Evolutionary conservation across 1,140 invertebrate genomes (phyloP).

Genomic region (Ceratitis capitata): DNA sequence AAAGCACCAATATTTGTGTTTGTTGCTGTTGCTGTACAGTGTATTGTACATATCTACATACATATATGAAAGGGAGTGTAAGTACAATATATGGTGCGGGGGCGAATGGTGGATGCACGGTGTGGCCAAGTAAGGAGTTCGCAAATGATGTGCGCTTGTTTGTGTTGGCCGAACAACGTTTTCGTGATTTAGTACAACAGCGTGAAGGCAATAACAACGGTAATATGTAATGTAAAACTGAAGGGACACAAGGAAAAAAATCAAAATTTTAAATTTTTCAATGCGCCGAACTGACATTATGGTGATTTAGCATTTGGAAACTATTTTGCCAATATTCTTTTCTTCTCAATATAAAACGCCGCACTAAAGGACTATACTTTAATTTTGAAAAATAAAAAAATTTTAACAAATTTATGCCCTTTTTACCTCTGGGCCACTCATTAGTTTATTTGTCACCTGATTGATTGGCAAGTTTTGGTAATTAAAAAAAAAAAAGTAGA

Average conservation of each 20-base stretch:
- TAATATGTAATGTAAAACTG: not conserved
- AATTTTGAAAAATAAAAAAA: no score
- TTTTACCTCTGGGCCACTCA: not conserved
- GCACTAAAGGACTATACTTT: no score
- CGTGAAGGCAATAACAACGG: conserved; percentile 15
- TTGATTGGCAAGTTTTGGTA: not conserved
- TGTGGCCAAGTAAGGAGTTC: conserved; percentile 16
- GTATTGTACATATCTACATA: no score
- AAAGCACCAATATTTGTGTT: not conserved
- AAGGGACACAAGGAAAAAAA: not conserved
- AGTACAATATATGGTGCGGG: no score
- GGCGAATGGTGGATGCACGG: not conserved
- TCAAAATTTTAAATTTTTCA: not conserved
- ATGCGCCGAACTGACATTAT: not conserved
- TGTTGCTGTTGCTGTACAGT: no score
- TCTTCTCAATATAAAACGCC: not conserved
- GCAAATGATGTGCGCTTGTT: conserved; percentile 12
- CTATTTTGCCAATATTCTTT: not conserved
- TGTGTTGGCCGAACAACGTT: conserved; percentile 22
- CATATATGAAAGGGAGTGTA: no score
- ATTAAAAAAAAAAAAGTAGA: not conserved
- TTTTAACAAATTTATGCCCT: not conserved
- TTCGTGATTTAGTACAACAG: conserved; percentile 40
- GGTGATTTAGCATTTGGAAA: not conserved
- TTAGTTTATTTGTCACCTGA: not conserved